Base-by-base conservation (phyloP, 2,888 invertebrate genomes). In the Melikaiella ostensackeni region DNA sequence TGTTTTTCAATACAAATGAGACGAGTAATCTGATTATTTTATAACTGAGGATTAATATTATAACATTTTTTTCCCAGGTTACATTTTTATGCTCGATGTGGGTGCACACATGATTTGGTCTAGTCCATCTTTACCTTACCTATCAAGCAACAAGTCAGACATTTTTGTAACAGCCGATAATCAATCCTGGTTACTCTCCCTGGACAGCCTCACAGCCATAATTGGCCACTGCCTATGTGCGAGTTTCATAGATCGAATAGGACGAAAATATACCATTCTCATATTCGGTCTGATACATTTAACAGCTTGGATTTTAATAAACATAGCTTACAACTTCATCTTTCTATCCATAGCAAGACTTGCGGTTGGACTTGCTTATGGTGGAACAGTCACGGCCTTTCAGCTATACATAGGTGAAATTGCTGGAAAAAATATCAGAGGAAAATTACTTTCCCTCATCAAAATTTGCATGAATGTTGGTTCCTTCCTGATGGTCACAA, bases 371-470 rank as follows among this genome's bases (percentile, higher is more conserved):
- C 88, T 92, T 61, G 92, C 92, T 11, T 88, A 90, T 76, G 92
- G 92, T 2, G 91, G 55, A 11, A 3, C 21, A 21, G 55, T 55
- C 21, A 21, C 21, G 1, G 9, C 21, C 9, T 55, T 55, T 21
- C 55, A 55, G n/a, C 4, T 19, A 55, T 95, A 94, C 86, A 91
- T 94, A 19, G 93, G 93, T 2, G 95, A 94, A 89, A 93, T 94
- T 63, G 92, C 94, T 0, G 93, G 93, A 64, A 93, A 93, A 42
- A 92, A 92, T 33, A 92, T 93, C 50, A 89, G 94, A 35, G 94
- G 94, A 0, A 90, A 93, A 33, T 87, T 94, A 4, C 93, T 94
- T 2, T 92, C 94, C 0, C 92, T 93, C 16, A 91, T 93, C 13
- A 92, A 92, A 74, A 82, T 92, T 79, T 92, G 92, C 50, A 92